Evolutionary conservation across 2,113 vertebrate species (phyloP).

Genomic region (Otocyon megalotis): DNA sequence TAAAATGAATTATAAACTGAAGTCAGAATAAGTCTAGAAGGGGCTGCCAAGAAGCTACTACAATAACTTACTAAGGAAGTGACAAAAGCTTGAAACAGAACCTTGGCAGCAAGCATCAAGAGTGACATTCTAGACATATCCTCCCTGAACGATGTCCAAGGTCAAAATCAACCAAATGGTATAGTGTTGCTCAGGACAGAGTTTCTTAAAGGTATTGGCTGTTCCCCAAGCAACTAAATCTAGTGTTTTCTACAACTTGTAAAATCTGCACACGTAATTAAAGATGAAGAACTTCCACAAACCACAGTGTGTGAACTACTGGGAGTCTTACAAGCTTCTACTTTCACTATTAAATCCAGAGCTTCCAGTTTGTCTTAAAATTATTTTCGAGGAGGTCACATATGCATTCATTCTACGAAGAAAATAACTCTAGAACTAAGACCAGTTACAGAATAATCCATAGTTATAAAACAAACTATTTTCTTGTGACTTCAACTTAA

Average conservation of each 20-base stretch:
- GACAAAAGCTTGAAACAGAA: not conserved
- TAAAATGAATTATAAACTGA: constrained; percentile 49
- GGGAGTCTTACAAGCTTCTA: not conserved
- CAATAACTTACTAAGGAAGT: not conserved
- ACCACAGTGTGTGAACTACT: not conserved
- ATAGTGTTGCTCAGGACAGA: not conserved
- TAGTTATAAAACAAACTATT: not conserved
- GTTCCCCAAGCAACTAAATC: constrained; percentile 33
- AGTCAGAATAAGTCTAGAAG: not conserved
- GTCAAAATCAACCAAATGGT: constrained; percentile 37
- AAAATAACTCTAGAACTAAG: constrained; percentile 39
- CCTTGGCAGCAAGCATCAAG: not conserved
- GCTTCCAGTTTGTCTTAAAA: constrained; percentile 41
- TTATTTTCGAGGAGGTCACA: constrained; percentile 46
- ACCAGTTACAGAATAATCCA: not conserved
- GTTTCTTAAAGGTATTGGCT: constrained; percentile 11
- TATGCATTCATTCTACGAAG: not conserved
- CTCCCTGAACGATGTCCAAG: not conserved
- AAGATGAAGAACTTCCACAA: constrained; percentile 9
- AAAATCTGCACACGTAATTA: not conserved
- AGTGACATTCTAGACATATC: constrained; percentile 29
- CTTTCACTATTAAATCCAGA: not conserved
- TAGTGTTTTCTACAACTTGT: not conserved
- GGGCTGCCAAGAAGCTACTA: constrained; percentile 52
- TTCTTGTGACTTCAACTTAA: constrained; percentile 29